Evolutionary conservation across 2,888 invertebrate genomes (phyloP).

Genomic region (Xestia xanthographa): DNA sequence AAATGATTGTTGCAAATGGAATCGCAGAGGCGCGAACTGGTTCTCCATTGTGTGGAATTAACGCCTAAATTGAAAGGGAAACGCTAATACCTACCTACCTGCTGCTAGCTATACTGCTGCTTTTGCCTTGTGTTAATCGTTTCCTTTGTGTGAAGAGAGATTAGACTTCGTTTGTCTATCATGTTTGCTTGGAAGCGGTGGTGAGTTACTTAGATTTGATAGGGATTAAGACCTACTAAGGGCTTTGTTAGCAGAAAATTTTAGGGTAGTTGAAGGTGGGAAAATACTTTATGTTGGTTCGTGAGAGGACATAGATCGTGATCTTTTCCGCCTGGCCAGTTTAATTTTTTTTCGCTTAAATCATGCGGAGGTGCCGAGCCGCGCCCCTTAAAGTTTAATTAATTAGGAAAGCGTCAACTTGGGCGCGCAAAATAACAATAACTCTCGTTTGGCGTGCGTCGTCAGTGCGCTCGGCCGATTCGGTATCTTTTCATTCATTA

Average conservation of each 20-base stretch:
- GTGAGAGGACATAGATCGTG: background rate
- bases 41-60: constrained; percentile 55
- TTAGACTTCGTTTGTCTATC: constrained; percentile 18
- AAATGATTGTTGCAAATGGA: constrained; percentile 68
- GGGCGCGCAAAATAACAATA: too few relatives aligned
- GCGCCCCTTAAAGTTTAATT: too few relatives aligned
- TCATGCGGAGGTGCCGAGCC: too few relatives aligned
- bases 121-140: constrained; percentile 33
- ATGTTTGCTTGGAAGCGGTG: background rate
- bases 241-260: background rate
- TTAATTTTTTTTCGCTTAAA: too few relatives aligned
- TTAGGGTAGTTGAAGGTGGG: background rate
- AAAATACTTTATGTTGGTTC: background rate
- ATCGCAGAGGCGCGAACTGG: constrained; percentile 51
- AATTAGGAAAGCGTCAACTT: too few relatives aligned
- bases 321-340: too few relatives aligned
- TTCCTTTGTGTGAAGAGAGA: constrained; percentile 31
- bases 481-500: too few relatives aligned
- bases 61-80: constrained; percentile 56
- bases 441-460: too few relatives aligned
- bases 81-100: constrained; percentile 21
- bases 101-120: constrained; percentile 17
- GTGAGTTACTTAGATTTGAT: constrained; percentile 23
- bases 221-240: background rate
- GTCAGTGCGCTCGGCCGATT: too few relatives aligned